Base-by-base conservation (phyloP, 2,888 invertebrate species). In the Strigamia crassipes region DNA sequence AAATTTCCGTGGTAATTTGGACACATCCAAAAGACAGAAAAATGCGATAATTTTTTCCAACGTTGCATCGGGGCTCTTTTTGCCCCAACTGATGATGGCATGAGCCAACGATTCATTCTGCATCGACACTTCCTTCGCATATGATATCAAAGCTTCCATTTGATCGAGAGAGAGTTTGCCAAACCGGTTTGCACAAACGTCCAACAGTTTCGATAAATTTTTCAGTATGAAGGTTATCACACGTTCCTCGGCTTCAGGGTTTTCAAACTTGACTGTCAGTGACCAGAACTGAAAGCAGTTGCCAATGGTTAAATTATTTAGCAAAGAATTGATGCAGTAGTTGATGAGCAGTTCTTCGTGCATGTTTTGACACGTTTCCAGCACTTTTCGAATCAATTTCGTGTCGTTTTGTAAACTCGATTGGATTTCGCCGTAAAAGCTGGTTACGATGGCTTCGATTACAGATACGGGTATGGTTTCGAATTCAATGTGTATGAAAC, bases 271-370 rank as follows among this genome's bases (percentile, higher is more conserved):
- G 12, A 73, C 2, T 2, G 27, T 31, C 13, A 73, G 2, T 13
- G 31, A 31, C 73, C 73, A 73, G 13, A 31, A 31, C 1, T 73
- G 73, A 12, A 73, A 73, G 8, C 73, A 73, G n/a, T 73, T 73
- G 4, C 27, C 27, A 3, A 73, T 5, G 0, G 73, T 9, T 27
- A 73, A 9, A 13, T 27, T 73, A 13, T 73, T 73, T 13, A 73
- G 73, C 27, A 73, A 31, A 0, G 73, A 73, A 31, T 73, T 73
- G 2, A 73, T 73, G 31, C 73, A 73, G n/a, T 73, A 73, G n/a
- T 73, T n/a, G n/a, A 73, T 73, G 13, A 73, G 73, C 15, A 73
- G n/a, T 73, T 73, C 73, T 73, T 73, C 73, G 23, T 31, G 73
- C 73, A 73, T 73, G n/a, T 31, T 27, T 31, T 27, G 73, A 73